Evolutionary conservation across 2,797 vertebrate genomes (phyloP), one percentile per base, ranked within the genome.

Genomic region (Eulemur albifrons): DNA sequence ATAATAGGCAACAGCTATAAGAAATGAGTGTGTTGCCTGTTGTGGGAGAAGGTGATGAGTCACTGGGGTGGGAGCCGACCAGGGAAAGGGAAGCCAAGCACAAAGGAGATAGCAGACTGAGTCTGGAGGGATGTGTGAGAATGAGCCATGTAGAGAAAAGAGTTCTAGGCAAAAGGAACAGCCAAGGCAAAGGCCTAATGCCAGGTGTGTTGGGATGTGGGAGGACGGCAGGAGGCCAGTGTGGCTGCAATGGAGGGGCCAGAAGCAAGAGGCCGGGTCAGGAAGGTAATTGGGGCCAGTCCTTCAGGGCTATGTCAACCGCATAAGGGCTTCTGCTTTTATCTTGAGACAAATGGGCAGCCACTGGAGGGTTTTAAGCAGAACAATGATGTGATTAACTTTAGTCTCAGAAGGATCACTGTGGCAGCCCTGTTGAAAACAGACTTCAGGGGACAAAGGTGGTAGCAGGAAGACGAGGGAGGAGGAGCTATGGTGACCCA

Each of bases 111-210:
- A 10, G 8, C 18, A 14, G 30, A n/a, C 4, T 3, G 21, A 5
- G 32, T 3, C 18, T 21, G 3, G 12, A 82, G 20, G n/a, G 5
- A 40, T 1, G 0, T 43, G 30, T 23, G 20, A 9, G 52, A 40
- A 20, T 12, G 21, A 73, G 48, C 30, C 50, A 27, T 1, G 27
- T 18, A 32, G 18, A 27, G 20, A 43, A 15, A 21, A 48, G 35
- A 77, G 20, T 11, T 70, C 25, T 17, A 27, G 65, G 30, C 10
- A 14, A 11, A 43, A 38, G 32, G n/a, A 48, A 50, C 2, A 10
- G 25, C 20, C 43, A 35, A 30, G 21, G 38, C 30, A 23, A 67
- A 57, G 40, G 38, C 45, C 61, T 45, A n/a, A 14, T 15, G 14
- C 17, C 27, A 27, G 40, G 40, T 10, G 18, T 20, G 10, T 15